Percentiles rank a stretch among this genome's conserved stretches.
Conservation (phyloP, 2,888 invertebrate species). For the Craniophora ligustri region DNA sequence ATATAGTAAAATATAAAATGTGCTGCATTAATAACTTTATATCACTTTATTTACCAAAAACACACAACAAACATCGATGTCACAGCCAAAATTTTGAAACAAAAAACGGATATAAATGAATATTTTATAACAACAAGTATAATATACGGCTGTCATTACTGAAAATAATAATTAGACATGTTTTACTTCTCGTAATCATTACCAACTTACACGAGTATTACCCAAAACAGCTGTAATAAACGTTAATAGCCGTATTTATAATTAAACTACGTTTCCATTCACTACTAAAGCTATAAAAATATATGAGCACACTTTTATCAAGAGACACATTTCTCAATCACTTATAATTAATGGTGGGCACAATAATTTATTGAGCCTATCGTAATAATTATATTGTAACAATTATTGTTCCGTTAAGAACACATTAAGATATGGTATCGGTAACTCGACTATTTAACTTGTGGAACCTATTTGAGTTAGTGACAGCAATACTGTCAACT, state of each 20-base stretch:
- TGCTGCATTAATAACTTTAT: too few species aligned
- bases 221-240: not conserved
- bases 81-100: too few species aligned
- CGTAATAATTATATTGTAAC: conserved; percentile 86
- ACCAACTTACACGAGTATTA: not conserved
- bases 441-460: conserved; percentile 27
- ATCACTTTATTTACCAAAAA: too few species aligned
- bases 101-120: not conserved
- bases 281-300: conserved; percentile 24
- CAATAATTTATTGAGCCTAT: conserved; percentile 77
- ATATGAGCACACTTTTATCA: conserved; percentile 60
- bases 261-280: conserved; percentile 25
- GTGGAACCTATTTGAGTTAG: conserved; percentile 4
- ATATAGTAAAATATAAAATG: too few species aligned
- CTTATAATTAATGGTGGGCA: conserved; percentile 74
- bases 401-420: conserved; percentile 81
- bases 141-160: not conserved
- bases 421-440: conserved; percentile 78
- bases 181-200: conserved; percentile 1
- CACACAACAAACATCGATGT: too few species aligned
- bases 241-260: conserved; percentile 3
- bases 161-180: conserved; percentile 6
- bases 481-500: conserved; percentile 3
- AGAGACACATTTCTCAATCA: conserved; percentile 81
- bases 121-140: not conserved